These are phyloP conservation scores for Alouatta palliata DNA, from an alignment of 2,113 vertebrate species.

Conservation along the genomic window DNA sequence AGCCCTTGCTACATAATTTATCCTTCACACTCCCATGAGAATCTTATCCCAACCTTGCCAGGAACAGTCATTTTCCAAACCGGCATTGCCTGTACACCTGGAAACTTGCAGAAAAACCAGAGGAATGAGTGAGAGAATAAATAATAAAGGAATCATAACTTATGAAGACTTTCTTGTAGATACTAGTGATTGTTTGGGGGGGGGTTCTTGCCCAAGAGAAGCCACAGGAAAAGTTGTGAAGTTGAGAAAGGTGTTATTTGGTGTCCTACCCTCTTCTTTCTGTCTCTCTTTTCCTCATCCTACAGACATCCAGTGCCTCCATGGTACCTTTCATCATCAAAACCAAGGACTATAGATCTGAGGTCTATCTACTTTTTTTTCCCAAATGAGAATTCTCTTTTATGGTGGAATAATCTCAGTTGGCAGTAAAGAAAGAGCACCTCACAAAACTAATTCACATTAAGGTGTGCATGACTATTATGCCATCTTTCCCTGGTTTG, in stretches of 20 bases:
- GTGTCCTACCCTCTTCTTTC: background rate
- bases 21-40: background rate
- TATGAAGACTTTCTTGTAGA: background rate
- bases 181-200: background rate
- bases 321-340: background rate
- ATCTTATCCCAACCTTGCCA: background rate
- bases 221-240: background rate
- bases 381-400: background rate
- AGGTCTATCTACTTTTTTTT: background rate
- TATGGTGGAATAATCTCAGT: background rate
- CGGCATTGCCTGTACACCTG: background rate
- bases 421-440: background rate
- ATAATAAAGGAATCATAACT: background rate
- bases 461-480: background rate
- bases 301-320: background rate
- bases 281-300: background rate
- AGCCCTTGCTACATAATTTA: background rate
- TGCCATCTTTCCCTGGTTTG: background rate
- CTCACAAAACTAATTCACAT: background rate
- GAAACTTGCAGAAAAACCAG: background rate
- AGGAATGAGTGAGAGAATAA: background rate
- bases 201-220: background rate
- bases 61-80: background rate
- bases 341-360: no score
- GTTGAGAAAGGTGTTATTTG: background rate